phyloP scores from a whole-genome alignment of 2,797 vertebrate species.

The Tangara arthus region DNA sequence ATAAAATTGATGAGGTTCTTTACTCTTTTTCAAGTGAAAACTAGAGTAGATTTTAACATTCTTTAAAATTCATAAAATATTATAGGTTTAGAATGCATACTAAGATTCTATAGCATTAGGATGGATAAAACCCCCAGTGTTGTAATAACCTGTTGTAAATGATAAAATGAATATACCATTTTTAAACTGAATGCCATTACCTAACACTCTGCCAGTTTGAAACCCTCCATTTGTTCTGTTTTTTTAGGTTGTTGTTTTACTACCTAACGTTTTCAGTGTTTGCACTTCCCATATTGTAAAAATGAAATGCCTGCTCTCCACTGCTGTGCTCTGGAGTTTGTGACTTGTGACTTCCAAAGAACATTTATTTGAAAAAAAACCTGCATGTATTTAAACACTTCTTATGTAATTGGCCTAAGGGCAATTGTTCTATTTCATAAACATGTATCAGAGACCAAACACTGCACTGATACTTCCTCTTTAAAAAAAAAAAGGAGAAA shows the following conservation, averaged over 20 bases:
- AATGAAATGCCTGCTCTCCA: neutral
- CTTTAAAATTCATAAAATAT: neutral
- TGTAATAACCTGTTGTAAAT: neutral
- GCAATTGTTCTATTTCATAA: neutral
- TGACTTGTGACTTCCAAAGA: neutral
- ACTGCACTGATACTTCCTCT: neutral
- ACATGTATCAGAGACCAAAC: neutral
- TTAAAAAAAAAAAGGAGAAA: neutral
- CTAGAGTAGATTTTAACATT: neutral
- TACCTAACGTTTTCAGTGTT: neutral
- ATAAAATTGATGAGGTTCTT: neutral
- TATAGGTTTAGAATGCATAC: neutral
- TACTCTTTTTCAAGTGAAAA: neutral
- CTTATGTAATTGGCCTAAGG: neutral
- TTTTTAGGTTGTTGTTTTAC: neutral
- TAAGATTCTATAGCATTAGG: neutral
- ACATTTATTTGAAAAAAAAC: neutral
- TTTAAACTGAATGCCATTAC: neutral
- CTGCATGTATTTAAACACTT: neutral
- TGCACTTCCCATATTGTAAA: neutral
- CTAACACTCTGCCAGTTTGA: neutral
- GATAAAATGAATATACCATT: neutral
- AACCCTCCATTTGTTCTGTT: neutral
- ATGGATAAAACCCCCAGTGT: neutral
- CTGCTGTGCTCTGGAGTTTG: neutral